Conservation (phyloP, 2,113 vertebrate genomes). For the Colistium nudipinnis region DNA sequence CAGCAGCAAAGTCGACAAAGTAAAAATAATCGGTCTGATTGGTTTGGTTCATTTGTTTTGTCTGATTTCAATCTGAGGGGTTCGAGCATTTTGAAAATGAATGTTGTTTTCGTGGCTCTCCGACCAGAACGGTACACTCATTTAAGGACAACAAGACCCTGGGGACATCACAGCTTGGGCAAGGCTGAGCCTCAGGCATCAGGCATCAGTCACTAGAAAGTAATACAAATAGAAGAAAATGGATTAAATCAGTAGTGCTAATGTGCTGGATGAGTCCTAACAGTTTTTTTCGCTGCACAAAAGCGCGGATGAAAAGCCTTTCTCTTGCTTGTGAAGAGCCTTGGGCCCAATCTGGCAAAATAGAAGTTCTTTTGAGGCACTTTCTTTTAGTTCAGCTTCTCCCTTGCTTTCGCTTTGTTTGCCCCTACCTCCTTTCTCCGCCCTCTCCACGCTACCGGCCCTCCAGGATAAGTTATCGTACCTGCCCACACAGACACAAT, state of each 20-base stretch:
- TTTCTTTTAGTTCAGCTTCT: constrained; percentile 24
- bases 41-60: constrained; percentile 26
- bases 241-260: constrained; percentile 47
- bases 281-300: constrained; percentile 51
- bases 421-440: neutral
- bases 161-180: constrained; percentile 28
- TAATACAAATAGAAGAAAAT: constrained; percentile 50
- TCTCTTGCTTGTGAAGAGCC: constrained; percentile 40
- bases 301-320: constrained; percentile 51
- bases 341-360: constrained; percentile 23
- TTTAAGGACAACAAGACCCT: constrained; percentile 37
- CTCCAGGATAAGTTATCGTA: constrained; percentile 39
- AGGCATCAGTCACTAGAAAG: constrained; percentile 41
- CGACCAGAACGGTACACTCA: constrained; percentile 27
- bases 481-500: constrained; percentile 44
- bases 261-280: constrained; percentile 37
- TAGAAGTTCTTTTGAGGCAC: constrained; percentile 29
- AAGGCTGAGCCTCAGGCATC: constrained; percentile 23
- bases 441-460: neutral
- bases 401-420: constrained; percentile 24
- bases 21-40: constrained; percentile 34
- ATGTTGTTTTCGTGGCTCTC: constrained; percentile 47
- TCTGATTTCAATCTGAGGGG: constrained; percentile 24
- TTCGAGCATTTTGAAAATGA: constrained; percentile 40
- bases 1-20: constrained; percentile 10